Evolutionary conservation across 2,113 vertebrate species (phyloP).

Genomic region (Leptobrachium leishanense): DNA sequence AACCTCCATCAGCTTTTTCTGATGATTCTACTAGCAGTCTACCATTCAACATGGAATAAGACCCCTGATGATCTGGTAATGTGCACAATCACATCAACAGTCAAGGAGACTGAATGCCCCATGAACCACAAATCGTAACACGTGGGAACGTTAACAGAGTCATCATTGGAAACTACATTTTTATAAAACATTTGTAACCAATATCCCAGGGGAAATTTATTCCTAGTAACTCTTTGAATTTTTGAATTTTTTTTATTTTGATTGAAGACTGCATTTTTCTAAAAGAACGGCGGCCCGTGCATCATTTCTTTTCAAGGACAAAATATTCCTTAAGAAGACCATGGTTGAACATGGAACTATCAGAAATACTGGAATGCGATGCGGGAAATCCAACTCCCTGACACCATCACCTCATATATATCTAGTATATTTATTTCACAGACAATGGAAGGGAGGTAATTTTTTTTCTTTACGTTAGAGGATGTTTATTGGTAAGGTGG

Average conservation of each 20-base stretch:
- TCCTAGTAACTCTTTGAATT: slow-evolving; percentile 19
- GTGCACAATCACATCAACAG: too few species aligned
- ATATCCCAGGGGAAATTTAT: slow-evolving; percentile 19
- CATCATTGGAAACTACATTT: slow-evolving; percentile 2
- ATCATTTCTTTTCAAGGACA: slow-evolving; percentile 39
- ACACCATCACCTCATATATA: slow-evolving; percentile 31
- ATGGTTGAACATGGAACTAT: not conserved
- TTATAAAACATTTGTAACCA: slow-evolving; percentile 15
- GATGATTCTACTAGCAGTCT: too few species aligned
- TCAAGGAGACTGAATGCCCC: too few species aligned
- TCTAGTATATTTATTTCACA: slow-evolving; percentile 22
- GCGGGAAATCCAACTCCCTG: slow-evolving; percentile 1
- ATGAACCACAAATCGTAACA: not conserved
- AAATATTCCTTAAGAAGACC: slow-evolving; percentile 4
- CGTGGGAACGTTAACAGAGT: not conserved
- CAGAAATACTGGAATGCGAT: not conserved
- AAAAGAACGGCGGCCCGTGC: slow-evolving; percentile 20
- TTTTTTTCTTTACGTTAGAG: slow-evolving; percentile 32
- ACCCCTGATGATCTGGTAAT: too few species aligned
- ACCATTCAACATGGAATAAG: too few species aligned
- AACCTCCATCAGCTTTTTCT: too few species aligned
- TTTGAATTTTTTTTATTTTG: not conserved
- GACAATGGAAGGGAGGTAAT: slow-evolving; percentile 23
- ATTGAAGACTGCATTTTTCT: slow-evolving; percentile 3
- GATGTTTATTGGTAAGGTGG: slow-evolving; percentile 35